A percentile compares a stretch with the other conserved stretches of the same genome.
Conservation (phyloP, 2,888 invertebrate species). For the Listrodromus nycthemerus region DNA sequence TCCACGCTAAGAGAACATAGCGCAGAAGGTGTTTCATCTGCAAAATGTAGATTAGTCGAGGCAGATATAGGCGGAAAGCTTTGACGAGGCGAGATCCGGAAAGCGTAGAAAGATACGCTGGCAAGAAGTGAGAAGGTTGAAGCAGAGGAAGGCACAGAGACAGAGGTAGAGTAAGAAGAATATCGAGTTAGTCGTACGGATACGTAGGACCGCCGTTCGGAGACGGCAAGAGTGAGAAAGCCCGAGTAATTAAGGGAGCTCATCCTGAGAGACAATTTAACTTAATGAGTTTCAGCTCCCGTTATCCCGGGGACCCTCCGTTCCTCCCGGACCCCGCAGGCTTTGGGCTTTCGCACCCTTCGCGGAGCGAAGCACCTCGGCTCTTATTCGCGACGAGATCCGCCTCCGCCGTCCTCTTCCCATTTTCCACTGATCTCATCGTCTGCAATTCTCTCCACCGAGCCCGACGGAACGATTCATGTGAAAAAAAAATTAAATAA, state of each 20-base stretch:
- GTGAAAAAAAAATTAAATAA: background rate
- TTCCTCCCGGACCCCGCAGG: constrained; percentile 62
- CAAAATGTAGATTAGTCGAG: constrained; percentile 52
- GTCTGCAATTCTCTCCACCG: constrained; percentile 20
- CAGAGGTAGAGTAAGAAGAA: constrained; percentile 46
- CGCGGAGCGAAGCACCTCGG: constrained; percentile 37
- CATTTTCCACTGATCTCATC: constrained; percentile 18
- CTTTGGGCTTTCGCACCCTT: constrained; percentile 68
- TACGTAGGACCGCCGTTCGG: constrained; percentile 29
- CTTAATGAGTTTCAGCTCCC: constrained; percentile 80
- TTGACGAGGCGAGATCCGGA: constrained; percentile 51
- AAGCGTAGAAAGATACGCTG: constrained; percentile 40
- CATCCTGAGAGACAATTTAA: constrained; percentile 83
- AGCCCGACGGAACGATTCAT: constrained; percentile 34
- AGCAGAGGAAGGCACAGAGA: constrained; percentile 44
- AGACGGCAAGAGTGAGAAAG: constrained; percentile 66
- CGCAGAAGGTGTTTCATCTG: constrained; percentile 44
- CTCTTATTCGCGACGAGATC: constrained; percentile 41
- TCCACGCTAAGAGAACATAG: background rate
- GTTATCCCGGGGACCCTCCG: constrained; percentile 41
- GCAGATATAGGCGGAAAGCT: constrained; percentile 44
- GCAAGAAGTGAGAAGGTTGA: too few species aligned
- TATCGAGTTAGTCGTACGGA: constrained; percentile 15
- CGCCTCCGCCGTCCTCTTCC: constrained; percentile 28
- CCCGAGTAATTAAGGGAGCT: constrained; percentile 83